A percentile compares a stretch with the other conserved stretches of the same genome.
Conservation (phyloP, 2,113 vertebrate genomes). For the Genyomyrus donnyi region DNA sequence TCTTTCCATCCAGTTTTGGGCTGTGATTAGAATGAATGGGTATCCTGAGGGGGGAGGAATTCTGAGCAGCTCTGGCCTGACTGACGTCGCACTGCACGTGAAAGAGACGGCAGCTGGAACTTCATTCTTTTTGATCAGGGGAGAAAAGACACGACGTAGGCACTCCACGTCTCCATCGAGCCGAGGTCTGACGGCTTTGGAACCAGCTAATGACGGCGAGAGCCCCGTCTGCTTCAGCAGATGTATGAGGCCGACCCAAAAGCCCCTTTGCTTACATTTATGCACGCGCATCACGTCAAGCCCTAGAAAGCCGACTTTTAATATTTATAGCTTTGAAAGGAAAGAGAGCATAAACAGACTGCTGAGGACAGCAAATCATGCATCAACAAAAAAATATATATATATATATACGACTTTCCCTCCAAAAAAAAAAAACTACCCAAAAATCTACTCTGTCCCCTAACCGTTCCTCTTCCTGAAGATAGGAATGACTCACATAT, state of each 20-base stretch:
- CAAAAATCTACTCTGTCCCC: background rate
- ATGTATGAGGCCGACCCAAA: background rate
- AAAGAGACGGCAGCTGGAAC: background rate
- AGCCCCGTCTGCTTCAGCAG: background rate
- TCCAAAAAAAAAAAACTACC: background rate
- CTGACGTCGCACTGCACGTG: background rate
- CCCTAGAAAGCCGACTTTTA: background rate
- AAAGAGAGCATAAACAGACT: background rate
- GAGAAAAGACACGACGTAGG: background rate
- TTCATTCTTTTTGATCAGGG: background rate
- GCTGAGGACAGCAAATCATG: background rate
- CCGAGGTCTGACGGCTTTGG: background rate
- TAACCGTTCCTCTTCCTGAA: background rate
- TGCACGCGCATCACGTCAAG: background rate
- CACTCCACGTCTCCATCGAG: background rate
- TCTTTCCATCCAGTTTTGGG: background rate
- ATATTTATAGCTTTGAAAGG: background rate
- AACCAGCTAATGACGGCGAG: background rate
- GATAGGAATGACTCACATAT: background rate
- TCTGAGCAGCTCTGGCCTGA: background rate
- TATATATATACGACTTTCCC: background rate
- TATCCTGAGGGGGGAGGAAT: background rate
- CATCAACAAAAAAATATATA: background rate
- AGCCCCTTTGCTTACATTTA: background rate
- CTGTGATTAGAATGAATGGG: background rate